Evolutionary conservation across 2,113 vertebrate genomes (phyloP).

Genomic region (Tiliqua scincoides): DNA sequence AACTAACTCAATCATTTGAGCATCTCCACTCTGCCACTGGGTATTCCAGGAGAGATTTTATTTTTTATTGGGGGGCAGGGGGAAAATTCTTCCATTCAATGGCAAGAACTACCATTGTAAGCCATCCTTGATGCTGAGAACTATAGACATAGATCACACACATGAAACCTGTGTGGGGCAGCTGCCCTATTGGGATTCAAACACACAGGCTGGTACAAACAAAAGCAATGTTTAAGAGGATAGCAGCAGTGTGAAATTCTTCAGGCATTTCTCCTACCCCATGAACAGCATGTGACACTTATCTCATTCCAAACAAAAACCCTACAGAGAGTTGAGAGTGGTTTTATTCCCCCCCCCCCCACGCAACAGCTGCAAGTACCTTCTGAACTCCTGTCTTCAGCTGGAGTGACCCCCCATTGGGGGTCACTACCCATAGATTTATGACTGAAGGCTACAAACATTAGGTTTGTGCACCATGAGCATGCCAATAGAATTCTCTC

Average conservation of each 20-base stretch:
- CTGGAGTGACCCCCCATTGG: neutral
- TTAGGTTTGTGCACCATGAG: neutral
- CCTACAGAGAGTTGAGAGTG: neutral
- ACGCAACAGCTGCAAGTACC: neutral
- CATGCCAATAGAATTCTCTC: neutral
- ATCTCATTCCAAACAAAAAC: neutral
- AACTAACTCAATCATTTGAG: too few species aligned
- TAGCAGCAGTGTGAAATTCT: neutral
- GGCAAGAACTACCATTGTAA: neutral
- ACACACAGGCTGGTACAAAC: neutral
- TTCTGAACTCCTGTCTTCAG: neutral
- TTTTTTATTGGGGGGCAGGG: too few species aligned
- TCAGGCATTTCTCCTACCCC: neutral
- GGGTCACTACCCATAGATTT: conserved; percentile 4
- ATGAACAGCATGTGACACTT: neutral
- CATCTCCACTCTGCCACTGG: too few species aligned
- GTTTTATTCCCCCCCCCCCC: too few species aligned
- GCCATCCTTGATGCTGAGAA: neutral
- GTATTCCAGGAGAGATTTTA: too few species aligned
- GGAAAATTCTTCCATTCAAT: neutral
- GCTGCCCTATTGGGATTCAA: neutral
- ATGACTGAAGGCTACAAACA: neutral
- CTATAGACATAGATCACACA: neutral
- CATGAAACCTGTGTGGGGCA: neutral
- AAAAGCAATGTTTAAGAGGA: neutral